Evolutionary conservation across 2,888 invertebrate species (phyloP).

Genomic region (Listrodromus nycthemerus): DNA sequence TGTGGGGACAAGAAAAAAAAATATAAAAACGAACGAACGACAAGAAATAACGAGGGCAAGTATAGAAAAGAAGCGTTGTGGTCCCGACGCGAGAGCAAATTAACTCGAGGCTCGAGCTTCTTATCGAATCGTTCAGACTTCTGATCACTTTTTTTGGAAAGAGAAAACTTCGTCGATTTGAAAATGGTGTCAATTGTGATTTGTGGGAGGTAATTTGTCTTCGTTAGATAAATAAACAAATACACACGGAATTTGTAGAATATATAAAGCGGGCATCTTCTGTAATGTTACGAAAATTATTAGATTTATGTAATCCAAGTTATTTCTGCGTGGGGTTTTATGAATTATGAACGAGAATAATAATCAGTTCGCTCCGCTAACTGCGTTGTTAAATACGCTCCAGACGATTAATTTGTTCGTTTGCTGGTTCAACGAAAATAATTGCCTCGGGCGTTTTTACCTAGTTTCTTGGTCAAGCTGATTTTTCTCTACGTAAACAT

Average conservation of each 20-base stretch:
- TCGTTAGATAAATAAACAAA: not conserved
- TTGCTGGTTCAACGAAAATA: not conserved
- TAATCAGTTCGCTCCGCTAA: not conserved
- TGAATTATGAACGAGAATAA: not conserved
- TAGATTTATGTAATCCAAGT: no score
- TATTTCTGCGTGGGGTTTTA: not conserved
- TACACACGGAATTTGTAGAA: not conserved
- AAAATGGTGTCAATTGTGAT: conserved; percentile 32
- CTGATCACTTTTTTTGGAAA: conserved; percentile 44
- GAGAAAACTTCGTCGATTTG: conserved; percentile 27
- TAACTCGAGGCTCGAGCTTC: conserved; percentile 27
- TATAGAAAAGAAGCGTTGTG: conserved; percentile 36
- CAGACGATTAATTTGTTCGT: not conserved
- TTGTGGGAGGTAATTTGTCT: conserved; percentile 19
- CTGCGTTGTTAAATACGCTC: no score
- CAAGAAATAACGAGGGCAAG: conserved; percentile 14
- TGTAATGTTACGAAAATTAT: no score
- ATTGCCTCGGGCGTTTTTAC: not conserved
- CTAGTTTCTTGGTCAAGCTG: not conserved
- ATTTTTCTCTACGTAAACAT: not conserved
- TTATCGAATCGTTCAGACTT: conserved; percentile 50
- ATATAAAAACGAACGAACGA: conserved; percentile 10
- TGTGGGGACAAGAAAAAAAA: conserved; percentile 5
- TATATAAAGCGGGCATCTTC: not conserved
- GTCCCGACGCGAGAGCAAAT: conserved; percentile 41